These are phyloP conservation scores for Drosophila mettleri DNA, from an alignment of 2,888 invertebrate genomes.

Conservation along the genomic window DNA sequence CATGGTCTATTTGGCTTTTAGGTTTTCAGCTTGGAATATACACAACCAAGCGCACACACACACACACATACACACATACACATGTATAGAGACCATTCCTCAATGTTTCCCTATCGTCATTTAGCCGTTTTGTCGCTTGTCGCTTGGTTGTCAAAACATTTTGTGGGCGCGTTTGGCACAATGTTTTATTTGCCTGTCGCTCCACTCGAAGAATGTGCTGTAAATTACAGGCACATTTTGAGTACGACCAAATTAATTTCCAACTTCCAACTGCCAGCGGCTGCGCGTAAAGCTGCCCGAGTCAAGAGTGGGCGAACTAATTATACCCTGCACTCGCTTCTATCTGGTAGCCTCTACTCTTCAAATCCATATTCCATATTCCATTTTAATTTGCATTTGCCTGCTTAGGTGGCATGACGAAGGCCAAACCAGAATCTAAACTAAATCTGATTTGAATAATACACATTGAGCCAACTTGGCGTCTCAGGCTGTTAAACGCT, in stretches of 20 bases:
- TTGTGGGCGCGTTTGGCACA: conserved; percentile 64
- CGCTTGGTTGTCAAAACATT: conserved; percentile 45
- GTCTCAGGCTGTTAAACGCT: background rate
- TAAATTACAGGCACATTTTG: conserved; percentile 40
- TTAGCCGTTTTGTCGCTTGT: conserved; percentile 28
- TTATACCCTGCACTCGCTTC: conserved; percentile 5
- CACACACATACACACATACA: background rate
- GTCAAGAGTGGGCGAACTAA: conserved; percentile 8
- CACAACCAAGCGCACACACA: background rate
- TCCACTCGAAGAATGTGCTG: conserved; percentile 38
- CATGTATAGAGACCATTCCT: background rate
- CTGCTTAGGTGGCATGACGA: background rate
- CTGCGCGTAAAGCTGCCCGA: background rate
- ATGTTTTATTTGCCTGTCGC: conserved; percentile 64
- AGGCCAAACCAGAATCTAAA: background rate
- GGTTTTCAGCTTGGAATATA: conserved; percentile 52
- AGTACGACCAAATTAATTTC: conserved; percentile 38
- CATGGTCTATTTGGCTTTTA: conserved; percentile 76
- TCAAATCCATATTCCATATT: background rate
- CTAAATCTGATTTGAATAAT: background rate
- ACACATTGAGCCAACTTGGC: background rate
- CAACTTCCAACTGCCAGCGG: conserved; percentile 30
- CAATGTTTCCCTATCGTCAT: conserved; percentile 32
- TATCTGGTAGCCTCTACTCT: background rate
- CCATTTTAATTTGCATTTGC: too few relatives aligned